phyloP scores from a whole-genome alignment of 2,113 vertebrate species.

The Dipodomys stephensi region DNA sequence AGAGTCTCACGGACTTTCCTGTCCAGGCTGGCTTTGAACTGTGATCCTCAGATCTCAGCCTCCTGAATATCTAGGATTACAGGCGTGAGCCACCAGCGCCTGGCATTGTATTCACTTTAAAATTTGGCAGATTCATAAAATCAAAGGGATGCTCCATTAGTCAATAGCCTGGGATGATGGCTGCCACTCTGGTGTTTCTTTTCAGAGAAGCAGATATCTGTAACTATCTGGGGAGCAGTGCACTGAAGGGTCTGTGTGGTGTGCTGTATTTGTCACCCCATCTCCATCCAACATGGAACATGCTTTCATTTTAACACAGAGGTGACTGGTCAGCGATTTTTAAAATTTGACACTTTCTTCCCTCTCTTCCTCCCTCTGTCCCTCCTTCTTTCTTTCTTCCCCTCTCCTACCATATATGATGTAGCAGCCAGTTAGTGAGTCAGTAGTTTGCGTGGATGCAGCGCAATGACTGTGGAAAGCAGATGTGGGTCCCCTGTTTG shows the following conservation, averaged over 20 bases:
- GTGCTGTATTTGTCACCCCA: background rate
- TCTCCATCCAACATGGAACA: too few species aligned
- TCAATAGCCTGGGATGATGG: too few species aligned
- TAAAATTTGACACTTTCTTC: background rate
- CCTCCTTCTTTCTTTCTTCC: too few species aligned
- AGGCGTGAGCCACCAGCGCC: too few species aligned
- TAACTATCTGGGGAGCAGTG: background rate
- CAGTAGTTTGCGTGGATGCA: background rate
- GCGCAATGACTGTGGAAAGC: slow-evolving; percentile 70
- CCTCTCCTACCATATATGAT: background rate
- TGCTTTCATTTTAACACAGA: background rate
- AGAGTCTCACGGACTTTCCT: too few species aligned
- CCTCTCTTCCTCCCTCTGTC: too few species aligned
- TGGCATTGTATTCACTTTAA: background rate
- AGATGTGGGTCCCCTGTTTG: slow-evolving; percentile 64
- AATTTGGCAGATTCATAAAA: background rate
- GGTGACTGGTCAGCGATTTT: background rate
- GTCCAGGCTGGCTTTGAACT: too few species aligned
- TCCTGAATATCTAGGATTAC: too few species aligned
- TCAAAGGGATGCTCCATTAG: background rate
- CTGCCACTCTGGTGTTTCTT: background rate
- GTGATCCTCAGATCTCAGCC: too few species aligned
- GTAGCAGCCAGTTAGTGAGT: background rate
- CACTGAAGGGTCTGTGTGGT: background rate
- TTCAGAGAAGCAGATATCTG: background rate